Evolutionary conservation across 2,888 invertebrate genomes (phyloP), one percentile per base, ranked within the genome.

Genomic region (Druceiella hillmani): DNA sequence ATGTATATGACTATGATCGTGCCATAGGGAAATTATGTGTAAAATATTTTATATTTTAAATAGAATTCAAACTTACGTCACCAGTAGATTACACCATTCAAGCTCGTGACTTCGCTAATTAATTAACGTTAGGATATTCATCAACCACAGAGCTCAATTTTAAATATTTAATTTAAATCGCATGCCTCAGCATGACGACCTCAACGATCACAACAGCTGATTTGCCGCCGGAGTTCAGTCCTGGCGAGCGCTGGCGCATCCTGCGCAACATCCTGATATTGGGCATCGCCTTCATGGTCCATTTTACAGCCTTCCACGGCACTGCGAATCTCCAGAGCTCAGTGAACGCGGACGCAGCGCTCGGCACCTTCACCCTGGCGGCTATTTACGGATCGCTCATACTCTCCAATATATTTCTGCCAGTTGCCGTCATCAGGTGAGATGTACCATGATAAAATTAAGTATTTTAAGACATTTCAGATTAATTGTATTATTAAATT

Each of bases 261-360:
- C 77, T 87, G 56, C 83, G 83, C 53, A 94, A 94, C 61, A 81
- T 93, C 27, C 63, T 89, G 44, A 76, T 91, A 22, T 79, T 94
- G 33, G 88, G 92, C 2, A 66, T 88, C 42, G 90, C 90, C 1
- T 94, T 94, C 64, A 86, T 93, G 81, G 78, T 93, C 50, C 86
- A 90, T 50, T 90, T 95, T 66, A 94, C 91, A 2, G 91, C 93
- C 3, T 95, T 92, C 61, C 89, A 86, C 64, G 87, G 87, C 3
- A 79, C 86, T 2, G 83, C 86, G 33, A 87, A 87, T 61, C 69
- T 87, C 25, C 87, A 87, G 64, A 90, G 89, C 57, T 89, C 88
- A 1, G 78, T 92, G 36, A 90, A 92, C 61, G 79, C 83, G 11
- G 84, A 86, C 53, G 82, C 79, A 2, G 85, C 88, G 0, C 69